These are phyloP conservation scores for Microtus californicus DNA, from an alignment of 2,797 vertebrate genomes.

Conservation along the genomic window DNA sequence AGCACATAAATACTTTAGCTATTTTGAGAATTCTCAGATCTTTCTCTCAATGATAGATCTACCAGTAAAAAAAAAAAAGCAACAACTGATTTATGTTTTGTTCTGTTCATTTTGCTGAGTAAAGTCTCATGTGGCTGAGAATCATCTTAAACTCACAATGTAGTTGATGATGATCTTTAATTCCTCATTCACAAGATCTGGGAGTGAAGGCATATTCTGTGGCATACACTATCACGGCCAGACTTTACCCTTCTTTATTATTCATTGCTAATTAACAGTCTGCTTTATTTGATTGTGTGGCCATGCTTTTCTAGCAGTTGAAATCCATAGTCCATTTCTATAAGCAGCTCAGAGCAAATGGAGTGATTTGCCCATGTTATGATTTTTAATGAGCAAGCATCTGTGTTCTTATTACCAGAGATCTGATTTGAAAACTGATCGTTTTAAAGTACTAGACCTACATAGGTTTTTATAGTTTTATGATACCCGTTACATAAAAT, in stretches of 20 bases:
- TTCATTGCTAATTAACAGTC: neutral
- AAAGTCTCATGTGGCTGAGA: neutral
- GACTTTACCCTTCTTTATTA: neutral
- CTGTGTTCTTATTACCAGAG: neutral
- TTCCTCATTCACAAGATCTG: neutral
- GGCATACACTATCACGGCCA: neutral
- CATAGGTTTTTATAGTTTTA: neutral
- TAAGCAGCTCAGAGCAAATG: neutral
- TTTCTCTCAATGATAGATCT: neutral
- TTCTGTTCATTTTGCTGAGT: neutral
- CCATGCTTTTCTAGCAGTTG: neutral
- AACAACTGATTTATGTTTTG: neutral
- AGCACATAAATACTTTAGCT: neutral
- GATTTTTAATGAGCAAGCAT: neutral
- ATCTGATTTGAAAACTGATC: neutral
- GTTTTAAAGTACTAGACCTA: neutral
- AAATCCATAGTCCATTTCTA: neutral
- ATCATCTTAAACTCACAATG: neutral
- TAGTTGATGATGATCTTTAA: neutral
- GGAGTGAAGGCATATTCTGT: neutral
- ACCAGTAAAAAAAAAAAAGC: no score
- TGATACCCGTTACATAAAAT: neutral
- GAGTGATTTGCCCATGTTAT: neutral
- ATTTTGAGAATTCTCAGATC: neutral
- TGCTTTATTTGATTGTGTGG: neutral